Base-by-base conservation (phyloP, 2,113 vertebrate genomes). In the Morone chrysops region DNA sequence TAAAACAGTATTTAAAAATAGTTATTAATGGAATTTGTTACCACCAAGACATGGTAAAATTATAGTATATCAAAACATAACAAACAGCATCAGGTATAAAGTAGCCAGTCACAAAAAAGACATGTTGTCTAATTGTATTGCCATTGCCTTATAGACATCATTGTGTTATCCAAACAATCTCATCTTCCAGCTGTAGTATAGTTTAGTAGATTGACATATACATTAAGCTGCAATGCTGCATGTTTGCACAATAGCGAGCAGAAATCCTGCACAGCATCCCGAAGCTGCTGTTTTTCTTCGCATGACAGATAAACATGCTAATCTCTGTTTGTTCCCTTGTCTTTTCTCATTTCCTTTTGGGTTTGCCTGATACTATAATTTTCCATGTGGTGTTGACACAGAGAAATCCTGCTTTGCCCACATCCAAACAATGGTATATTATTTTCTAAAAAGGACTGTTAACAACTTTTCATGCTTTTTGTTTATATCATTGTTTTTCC, bases 311-410 rank as follows among this genome's bases (percentile, higher is more conserved):
- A 92, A 88, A 92, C 89, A 90, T 76, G 60, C 53, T 86, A 93
- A 93, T 93, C 76, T 90, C 7, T 83, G 86, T 93, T 92, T 92
- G 84, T 83, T 82, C 66, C 77, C 90, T 86, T 91, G 91, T 90
- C 85, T 77, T 88, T 90, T 88, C 83, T 87, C 88, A 90, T 92
- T 94, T 93, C 90, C 89, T 86, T 63, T 85, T 1, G 31, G 82
- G 73, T 90, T 90, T 66, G 59, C 69, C 53, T 77, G 78, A 86
- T 69, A 75, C 83, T 70, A 72, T 89, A 75, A 90, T 90, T 92
- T 86, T 41, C 80, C 60, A 62, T 92, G 78, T 83, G 76, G 80
- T 92, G 87, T 81, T 87, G 91, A 91, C 84, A 88, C 77, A 83
- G 73, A 84, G 61, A 76, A 91, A 85, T 82, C 82, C 83, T 51